Evolutionary conservation across 2,113 vertebrate species (phyloP), one percentile per base, ranked within the genome.

Genomic region (Ctenodactylus gundi): DNA sequence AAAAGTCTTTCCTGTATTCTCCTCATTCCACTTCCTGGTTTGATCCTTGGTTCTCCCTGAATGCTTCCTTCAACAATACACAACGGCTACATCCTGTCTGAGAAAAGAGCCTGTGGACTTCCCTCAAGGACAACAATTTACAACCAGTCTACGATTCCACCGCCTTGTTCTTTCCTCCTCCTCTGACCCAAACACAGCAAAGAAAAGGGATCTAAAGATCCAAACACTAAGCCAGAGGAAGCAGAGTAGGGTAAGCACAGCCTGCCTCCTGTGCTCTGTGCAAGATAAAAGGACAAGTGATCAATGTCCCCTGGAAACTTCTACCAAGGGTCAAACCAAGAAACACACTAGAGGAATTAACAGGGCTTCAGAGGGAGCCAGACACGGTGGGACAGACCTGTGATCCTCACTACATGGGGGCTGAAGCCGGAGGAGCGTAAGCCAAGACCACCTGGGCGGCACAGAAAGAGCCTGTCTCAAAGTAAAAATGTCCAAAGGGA

Each of bases 241-340:
- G 21, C 27, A 57, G 17, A 34, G 10, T 5, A 6, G 29, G 29
- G 9, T 8, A 20, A 17, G 3, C 29, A 0, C 1, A 0, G 4
- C 2, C 21, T 29, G 14, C 44, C 27, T 64, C 68, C 75, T 7
- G 4, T 0, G 10, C 34, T 20, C 51, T 62, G 23, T 44, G 41
- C 6, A 2, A 41, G 51, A 57, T 20, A 17, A 58, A 67, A 10
- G 7, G 44, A 55, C 34, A 21, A 1, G 0, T 12, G 21, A 34
- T 55, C 60, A 41, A 34, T 21, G 6, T 49, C 73, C 41, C 91
- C n/a, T 0, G 39, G 46, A 65, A 88, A 39, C 27, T 62, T 34
- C 27, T 27, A 1, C 36, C 73, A 27, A 85, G 18, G 41, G 17
- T 23, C 41, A 46, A 64, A 55, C 2, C 10, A 23, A 55, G 64